Evolutionary conservation across 1,140 invertebrate species (phyloP), one percentile per base, ranked within the genome.

Genomic region (Drosophila insularis): DNA sequence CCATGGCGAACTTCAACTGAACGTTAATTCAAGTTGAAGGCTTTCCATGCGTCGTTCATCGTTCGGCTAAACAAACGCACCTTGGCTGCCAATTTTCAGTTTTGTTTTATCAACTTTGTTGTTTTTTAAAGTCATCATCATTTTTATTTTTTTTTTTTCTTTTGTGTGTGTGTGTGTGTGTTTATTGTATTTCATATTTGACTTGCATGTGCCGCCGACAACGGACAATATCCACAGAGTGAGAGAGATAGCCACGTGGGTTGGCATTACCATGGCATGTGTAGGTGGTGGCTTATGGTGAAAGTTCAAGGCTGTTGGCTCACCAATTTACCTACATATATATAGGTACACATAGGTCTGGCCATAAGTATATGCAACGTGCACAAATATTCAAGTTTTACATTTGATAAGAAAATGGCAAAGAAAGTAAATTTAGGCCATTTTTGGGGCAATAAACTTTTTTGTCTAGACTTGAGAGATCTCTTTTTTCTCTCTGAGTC

Each of bases 21-120:
- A 80, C 80, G 74, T 69, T 66, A 70, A 62, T 68, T 86, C 78
- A 86, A 85, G 81, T 85, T 85, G 81, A 85, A 85, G 81, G 81
- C 70, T 70, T 86, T 71, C 14, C 27, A 19, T 11, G 70, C 55
- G 37, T 62, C 50, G 40, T 58, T 46, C 43, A 19, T 46, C 6
- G 43, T 8, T 58, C 65, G 80, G 69, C 80, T 84, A 80, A 84
- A 76, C 68, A 84, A 84, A 73, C 76, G 76, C 80, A 82, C 80
- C 80, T 82, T 82, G 80, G 80, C 74, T 78, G 75, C 71, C 80
- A 79, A 84, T 80, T 84, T 84, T 81, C 56, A 61, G 68, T 78
- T 78, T 63, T 71, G 39, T 60, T 40, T n/a, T 67, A 71, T 76
- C 63, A 40, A 67, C 31, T 50, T 43, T 81, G 60, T 82, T 74